Evolutionary conservation across 2,797 vertebrate species (phyloP).

Genomic region (Heterohyrax brucei): DNA sequence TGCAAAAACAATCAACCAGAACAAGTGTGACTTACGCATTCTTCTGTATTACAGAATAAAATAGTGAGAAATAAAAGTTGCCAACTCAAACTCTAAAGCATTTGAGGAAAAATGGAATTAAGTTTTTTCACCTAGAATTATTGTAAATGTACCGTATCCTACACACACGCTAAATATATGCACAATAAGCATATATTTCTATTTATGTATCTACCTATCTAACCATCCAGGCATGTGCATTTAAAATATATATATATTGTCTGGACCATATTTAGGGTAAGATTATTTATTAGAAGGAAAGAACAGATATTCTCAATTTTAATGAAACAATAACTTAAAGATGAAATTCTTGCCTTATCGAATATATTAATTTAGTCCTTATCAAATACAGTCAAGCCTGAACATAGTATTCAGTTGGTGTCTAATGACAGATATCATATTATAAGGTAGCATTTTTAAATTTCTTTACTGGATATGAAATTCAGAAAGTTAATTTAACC

Average conservation of each 20-base stretch:
- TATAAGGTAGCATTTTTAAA: neutral
- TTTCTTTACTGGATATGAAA: conserved; percentile 29
- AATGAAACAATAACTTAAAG: conserved; percentile 27
- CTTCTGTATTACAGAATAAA: conserved; percentile 25
- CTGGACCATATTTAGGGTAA: neutral
- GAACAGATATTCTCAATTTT: neutral
- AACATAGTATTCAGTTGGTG: neutral
- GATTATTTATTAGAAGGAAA: neutral
- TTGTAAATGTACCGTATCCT: neutral
- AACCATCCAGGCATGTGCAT: neutral
- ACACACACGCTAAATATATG: neutral
- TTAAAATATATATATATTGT: neutral
- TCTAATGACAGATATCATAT: neutral
- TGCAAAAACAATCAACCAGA: neutral
- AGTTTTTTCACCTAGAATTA: conserved; percentile 13
- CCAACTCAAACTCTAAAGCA: conserved; percentile 11
- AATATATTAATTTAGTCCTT: conserved; percentile 17
- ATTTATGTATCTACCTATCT: neutral
- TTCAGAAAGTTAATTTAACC: neutral
- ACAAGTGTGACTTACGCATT: neutral
- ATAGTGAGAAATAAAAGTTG: conserved; percentile 11
- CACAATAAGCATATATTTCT: neutral
- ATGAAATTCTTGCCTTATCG: conserved; percentile 16
- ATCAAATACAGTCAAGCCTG: neutral
- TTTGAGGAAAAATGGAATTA: conserved; percentile 26